Evolutionary conservation across 2,797 vertebrate species (phyloP), one percentile per base, ranked within the genome.

Genomic region (Onychomys torridus): DNA sequence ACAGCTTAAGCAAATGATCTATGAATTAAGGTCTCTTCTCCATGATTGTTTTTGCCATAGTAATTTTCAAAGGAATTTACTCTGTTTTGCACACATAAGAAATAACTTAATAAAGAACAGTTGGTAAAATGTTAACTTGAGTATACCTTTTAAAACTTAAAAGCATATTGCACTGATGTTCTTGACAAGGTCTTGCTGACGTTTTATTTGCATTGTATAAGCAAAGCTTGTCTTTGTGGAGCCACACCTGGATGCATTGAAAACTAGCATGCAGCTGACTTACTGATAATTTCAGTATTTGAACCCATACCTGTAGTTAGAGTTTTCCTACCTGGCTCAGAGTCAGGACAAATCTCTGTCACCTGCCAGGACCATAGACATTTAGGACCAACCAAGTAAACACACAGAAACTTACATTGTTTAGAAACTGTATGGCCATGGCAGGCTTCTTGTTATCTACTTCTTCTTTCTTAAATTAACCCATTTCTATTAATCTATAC

Each of bases 121-220:
- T 34, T 77, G 46, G 46, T 77, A 88, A 43, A 52, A 71, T 61
- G 87, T 83, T 49, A 63, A 79, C 75, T 63, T 1, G 2, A 49
- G 14, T 59, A 37, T 73, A 91, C 10, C 14, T 23, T 85, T 96
- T 83, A 82, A 76, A 75, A 71, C 81, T 75, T 89, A 71, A 86
- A 92, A 89, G 17, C 2, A 17, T 11, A 6, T 93, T 95, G 55
- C 23, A 91, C 25, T 87, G 37, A 78, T 7, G 52, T 79, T 46
- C 10, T 40, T 71, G 23, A 46, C 3, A 59, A 78, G 65, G 69
- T 59, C 19, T 82, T 55, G 43, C 52, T 19, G 8, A 17, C 32
- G 71, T 81, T 29, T 0, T 67, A 61, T 86, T 89, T 49, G 57
- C 25, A 12, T 12, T 9, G 27, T 92, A 46, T 67, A 71, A 93